Conservation (phyloP, 2,888 invertebrate genomes). For the Stenodera caucasica region DNA sequence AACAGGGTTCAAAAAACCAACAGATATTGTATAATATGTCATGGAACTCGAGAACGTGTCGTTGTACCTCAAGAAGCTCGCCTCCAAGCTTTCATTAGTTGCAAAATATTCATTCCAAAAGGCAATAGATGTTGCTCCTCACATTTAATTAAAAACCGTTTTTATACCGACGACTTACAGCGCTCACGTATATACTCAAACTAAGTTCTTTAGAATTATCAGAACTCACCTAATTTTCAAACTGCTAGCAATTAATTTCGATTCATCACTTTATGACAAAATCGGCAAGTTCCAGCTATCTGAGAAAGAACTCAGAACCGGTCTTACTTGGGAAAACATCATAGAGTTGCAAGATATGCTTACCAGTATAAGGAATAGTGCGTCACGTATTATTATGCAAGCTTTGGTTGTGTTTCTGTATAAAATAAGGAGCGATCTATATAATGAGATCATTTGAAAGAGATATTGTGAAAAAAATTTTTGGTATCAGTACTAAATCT, state of each 20-base stretch:
- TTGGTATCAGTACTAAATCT: neutral
- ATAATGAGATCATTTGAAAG: conserved; percentile 7
- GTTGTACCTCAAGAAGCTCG: neutral
- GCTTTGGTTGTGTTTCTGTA: conserved; percentile 19
- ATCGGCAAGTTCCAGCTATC: neutral
- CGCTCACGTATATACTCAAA: neutral
- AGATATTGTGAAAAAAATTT: conserved; percentile 7
- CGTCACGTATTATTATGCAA: conserved; percentile 7
- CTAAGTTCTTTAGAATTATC: neutral
- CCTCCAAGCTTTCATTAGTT: neutral
- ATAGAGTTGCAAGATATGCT: neutral
- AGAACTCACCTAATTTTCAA: too few species aligned
- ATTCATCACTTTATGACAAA: neutral
- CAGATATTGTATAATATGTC: neutral
- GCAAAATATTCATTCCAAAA: neutral
- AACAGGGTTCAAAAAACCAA: neutral
- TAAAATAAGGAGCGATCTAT: conserved; percentile 15
- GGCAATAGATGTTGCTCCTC: neutral
- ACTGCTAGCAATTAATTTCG: too few species aligned
- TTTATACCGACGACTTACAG: neutral
- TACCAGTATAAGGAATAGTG: conserved; percentile 7
- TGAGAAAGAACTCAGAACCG: neutral
- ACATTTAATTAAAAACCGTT: neutral
- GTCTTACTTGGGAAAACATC: neutral
- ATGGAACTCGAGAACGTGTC: neutral